phyloP scores from a whole-genome alignment of 2,113 vertebrate species.

The Anguilla rostrata region DNA sequence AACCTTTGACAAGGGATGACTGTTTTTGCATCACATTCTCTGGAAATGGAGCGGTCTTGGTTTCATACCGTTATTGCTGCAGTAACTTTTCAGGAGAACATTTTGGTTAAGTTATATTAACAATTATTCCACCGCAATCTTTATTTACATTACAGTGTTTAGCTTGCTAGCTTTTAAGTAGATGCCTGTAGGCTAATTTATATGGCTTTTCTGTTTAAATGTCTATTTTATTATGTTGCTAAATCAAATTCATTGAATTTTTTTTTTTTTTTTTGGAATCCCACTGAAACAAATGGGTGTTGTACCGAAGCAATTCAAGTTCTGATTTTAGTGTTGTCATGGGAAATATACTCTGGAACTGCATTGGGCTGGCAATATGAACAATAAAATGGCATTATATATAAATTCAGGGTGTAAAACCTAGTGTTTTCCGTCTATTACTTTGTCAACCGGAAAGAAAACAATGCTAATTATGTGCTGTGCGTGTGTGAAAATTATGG shows the following conservation, averaged over 20 bases:
- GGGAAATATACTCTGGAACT: neutral
- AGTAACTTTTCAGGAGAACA: neutral
- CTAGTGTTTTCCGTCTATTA: neutral
- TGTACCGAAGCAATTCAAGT: neutral
- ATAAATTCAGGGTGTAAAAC: neutral
- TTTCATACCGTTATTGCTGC: neutral
- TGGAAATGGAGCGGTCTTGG: neutral
- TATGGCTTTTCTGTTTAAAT: neutral
- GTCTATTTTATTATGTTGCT: neutral
- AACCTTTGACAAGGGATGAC: too few relatives aligned
- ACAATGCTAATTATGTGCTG: constrained; percentile 2
- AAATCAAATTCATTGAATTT: too few relatives aligned
- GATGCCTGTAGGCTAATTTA: neutral
- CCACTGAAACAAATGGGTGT: neutral
- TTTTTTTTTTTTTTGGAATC: neutral
- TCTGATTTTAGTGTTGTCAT: neutral
- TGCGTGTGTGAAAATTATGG: neutral
- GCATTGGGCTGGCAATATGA: neutral
- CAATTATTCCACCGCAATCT: neutral
- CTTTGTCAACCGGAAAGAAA: neutral
- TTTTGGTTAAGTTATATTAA: neutral
- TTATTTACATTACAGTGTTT: neutral
- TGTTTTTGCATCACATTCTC: neutral
- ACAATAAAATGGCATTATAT: neutral
- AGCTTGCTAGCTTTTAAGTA: neutral